phyloP scores from a whole-genome alignment of 2,113 vertebrate genomes.

The Rhinolophus ferrumequinum region DNA sequence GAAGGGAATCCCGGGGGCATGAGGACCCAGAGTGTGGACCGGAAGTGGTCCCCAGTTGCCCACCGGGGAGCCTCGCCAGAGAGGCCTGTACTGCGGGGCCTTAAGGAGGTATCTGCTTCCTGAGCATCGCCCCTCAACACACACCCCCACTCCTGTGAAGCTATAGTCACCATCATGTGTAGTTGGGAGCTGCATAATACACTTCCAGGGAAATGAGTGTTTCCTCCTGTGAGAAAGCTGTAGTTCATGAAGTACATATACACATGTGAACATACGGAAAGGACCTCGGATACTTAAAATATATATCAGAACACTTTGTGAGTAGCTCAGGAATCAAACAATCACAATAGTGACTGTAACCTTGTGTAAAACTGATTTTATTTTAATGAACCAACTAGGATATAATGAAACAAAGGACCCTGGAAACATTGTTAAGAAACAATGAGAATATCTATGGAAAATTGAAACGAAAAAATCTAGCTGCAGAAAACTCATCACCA shows the following conservation, averaged over 20 bases:
- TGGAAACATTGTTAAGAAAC: not conserved
- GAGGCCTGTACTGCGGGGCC: not conserved
- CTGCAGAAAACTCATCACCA: not conserved
- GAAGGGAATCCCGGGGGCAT: not conserved
- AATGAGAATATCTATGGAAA: constrained; percentile 10
- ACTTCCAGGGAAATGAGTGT: not conserved
- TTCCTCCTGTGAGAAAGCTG: not conserved
- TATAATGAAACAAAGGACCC: not conserved
- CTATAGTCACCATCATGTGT: not conserved
- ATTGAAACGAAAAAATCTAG: not conserved
- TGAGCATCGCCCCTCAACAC: not conserved
- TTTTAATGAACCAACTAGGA: not conserved
- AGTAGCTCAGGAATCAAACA: not conserved
- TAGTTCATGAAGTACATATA: not conserved
- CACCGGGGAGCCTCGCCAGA: not conserved
- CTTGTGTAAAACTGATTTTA: constrained; percentile 9
- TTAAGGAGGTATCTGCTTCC: not conserved
- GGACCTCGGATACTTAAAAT: not conserved
- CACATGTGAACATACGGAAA: not conserved
- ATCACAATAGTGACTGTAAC: constrained; percentile 32
- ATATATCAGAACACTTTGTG: not conserved
- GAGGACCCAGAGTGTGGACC: not conserved
- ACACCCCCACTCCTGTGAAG: not conserved
- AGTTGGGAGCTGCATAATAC: not conserved
- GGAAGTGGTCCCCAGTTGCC: not conserved